These are phyloP conservation scores for Pycnonotus jocosus DNA, from an alignment of 2,113 vertebrate genomes.

Conservation along the genomic window DNA sequence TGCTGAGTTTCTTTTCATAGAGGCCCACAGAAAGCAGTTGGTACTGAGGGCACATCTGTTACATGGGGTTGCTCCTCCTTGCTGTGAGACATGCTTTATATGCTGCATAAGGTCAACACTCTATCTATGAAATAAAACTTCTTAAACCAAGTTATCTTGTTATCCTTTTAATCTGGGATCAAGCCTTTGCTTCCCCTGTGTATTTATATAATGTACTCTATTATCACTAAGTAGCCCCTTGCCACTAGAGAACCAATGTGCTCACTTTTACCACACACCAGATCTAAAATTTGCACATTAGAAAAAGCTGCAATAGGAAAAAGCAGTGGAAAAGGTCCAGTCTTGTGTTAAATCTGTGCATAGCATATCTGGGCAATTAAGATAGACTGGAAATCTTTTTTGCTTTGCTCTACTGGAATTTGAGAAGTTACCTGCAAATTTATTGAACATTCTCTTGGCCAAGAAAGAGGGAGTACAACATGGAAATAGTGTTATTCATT, in stretches of 20 bases:
- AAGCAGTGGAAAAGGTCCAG: not conserved
- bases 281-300: not conserved
- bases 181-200: not conserved
- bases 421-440: not conserved
- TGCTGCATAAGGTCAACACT: not conserved
- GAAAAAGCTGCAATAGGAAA: not conserved
- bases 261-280: not conserved
- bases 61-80: not conserved
- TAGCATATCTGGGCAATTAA: not conserved
- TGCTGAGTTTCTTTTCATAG: not conserved
- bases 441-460: accelerated
- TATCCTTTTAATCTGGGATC: not conserved
- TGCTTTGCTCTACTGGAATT: not conserved
- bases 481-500: not conserved
- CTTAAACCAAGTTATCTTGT: not conserved
- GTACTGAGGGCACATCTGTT: not conserved
- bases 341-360: not conserved
- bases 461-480: not conserved
- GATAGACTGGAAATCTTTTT: not conserved
- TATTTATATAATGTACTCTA: not conserved
- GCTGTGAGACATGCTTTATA: not conserved
- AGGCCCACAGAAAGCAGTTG: not conserved
- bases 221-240: not conserved
- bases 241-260: not conserved
- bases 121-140: not conserved